Percentiles rank a stretch among this genome's conserved stretches.
phyloP scores from a whole-genome alignment of 2,797 vertebrate genomes.

The Perodicticus potto region DNA sequence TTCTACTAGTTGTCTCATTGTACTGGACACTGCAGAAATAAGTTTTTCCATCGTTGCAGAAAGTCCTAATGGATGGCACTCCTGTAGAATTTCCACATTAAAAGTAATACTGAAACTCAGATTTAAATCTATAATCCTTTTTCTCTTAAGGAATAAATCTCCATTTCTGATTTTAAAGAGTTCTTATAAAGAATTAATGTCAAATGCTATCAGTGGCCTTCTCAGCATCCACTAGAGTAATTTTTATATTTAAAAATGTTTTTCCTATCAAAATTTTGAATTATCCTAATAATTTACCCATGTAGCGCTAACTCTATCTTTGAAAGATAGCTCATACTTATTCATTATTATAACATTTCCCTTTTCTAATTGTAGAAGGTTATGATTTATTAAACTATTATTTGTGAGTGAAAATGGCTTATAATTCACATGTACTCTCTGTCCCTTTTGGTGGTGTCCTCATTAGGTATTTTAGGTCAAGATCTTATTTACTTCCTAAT shows the following conservation, averaged over 20 bases:
- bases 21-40: background rate
- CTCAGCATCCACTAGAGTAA: background rate
- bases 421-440: background rate
- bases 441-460: background rate
- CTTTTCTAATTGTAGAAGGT: constrained; percentile 26
- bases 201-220: constrained; percentile 22
- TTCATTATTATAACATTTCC: constrained; percentile 16
- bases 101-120: constrained; percentile 19
- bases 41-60: background rate
- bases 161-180: constrained; percentile 53
- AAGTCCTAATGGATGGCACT: background rate
- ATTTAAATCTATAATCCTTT: background rate
- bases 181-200: constrained; percentile 10
- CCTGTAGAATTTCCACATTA: background rate
- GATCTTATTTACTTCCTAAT: constrained; percentile 2
- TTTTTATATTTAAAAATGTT: constrained; percentile 52
- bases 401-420: background rate
- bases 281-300: background rate
- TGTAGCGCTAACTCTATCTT: background rate
- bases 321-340: background rate
- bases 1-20: background rate
- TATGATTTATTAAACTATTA: constrained; percentile 20
- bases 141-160: background rate
- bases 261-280: constrained; percentile 41
- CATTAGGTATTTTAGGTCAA: constrained; percentile 8